phyloP scores from a whole-genome alignment of 2,888 invertebrate genomes.

The Drosophila mercatorum region DNA sequence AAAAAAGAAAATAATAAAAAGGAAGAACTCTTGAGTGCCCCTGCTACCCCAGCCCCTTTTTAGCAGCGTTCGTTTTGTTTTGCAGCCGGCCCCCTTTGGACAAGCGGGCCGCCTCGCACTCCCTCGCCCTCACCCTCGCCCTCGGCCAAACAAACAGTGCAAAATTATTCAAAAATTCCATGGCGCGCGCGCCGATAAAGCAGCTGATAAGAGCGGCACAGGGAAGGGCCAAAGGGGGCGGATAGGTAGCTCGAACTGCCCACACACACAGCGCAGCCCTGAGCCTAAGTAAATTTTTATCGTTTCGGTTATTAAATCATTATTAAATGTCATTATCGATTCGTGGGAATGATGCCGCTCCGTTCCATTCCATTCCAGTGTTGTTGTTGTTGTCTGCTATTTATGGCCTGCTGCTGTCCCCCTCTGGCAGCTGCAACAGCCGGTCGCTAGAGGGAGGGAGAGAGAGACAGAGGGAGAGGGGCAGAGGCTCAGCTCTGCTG shows the following conservation, averaged over 20 bases:
- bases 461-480: neutral
- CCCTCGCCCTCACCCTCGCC: neutral
- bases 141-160: constrained; percentile 63
- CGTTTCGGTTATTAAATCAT: constrained; percentile 65
- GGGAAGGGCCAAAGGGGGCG: neutral
- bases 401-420: constrained; percentile 17
- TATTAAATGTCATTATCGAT: constrained; percentile 76
- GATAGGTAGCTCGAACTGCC: constrained; percentile 16
- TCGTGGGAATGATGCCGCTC: constrained; percentile 64
- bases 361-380: neutral
- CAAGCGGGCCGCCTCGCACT: constrained; percentile 32
- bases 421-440: constrained; percentile 13
- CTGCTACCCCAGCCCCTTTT: neutral
- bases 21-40: constrained; percentile 19
- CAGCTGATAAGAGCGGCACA: constrained; percentile 56
- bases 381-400: constrained; percentile 2
- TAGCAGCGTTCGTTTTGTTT: constrained; percentile 49
- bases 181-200: constrained; percentile 59
- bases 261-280: constrained; percentile 14
- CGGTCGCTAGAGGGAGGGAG: neutral
- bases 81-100: constrained; percentile 50
- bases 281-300: constrained; percentile 60
- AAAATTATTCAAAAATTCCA: constrained; percentile 77
- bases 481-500: neutral
- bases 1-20: neutral